These are phyloP conservation scores for Liparis tanakae DNA, from an alignment of 2,797 vertebrate species.

Conservation along the genomic window DNA sequence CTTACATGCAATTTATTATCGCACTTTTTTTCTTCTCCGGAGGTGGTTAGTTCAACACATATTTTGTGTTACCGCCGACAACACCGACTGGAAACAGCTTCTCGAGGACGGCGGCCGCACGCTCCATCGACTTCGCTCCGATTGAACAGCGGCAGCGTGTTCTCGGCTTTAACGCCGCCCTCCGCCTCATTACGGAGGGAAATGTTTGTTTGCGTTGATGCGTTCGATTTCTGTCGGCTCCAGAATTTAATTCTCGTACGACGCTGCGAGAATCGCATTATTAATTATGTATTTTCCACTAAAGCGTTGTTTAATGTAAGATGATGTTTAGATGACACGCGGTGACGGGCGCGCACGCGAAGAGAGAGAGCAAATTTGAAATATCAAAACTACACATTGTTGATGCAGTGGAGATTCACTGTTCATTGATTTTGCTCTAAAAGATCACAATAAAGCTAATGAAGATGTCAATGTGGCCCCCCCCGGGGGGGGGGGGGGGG, in stretches of 20 bases:
- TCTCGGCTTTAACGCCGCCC: background rate
- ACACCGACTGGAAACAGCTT: background rate
- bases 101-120: background rate
- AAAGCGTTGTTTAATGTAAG: no score
- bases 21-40: background rate
- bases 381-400: background rate
- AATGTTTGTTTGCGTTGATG: background rate
- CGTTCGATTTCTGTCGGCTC: background rate
- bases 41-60: background rate
- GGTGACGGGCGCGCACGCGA: no score
- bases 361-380: background rate
- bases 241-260: background rate
- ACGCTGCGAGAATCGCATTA: background rate
- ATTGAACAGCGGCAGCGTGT: background rate
- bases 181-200: background rate
- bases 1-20: no score
- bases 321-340: no score
- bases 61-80: background rate
- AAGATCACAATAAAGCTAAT: no score
- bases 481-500: no score
- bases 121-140: background rate
- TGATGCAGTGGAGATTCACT: background rate
- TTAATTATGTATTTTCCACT: no score
- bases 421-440: background rate
- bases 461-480: no score